A percentile compares a stretch with the other conserved stretches of the same genome.
These are phyloP conservation scores for Xylophagus ater DNA, from an alignment of 2,888 invertebrate species.

Conservation along the genomic window DNA sequence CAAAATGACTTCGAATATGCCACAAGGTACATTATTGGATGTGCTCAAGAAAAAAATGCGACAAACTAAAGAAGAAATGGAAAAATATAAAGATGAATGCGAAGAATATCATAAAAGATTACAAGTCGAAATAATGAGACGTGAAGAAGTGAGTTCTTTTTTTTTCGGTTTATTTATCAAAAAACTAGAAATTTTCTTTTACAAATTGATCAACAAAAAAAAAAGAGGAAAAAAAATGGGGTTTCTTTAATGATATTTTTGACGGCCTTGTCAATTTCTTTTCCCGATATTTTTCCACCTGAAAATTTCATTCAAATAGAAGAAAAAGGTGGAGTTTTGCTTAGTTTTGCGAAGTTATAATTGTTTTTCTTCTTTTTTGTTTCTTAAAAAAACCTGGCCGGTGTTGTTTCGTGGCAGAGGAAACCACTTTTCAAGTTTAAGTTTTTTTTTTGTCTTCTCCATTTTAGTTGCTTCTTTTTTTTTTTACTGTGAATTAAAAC, in stretches of 20 bases:
- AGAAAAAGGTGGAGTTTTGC: no score
- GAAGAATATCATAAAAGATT: constrained; percentile 92
- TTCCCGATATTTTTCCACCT: no score
- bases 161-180: constrained; percentile 36
- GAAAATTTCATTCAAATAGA: no score
- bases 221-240: neutral
- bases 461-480: constrained; percentile 1
- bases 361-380: constrained; percentile 1
- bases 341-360: no score
- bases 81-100: constrained; percentile 94
- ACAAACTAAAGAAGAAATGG: constrained; percentile 97
- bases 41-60: constrained; percentile 99
- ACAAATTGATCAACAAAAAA: neutral
- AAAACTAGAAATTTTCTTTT: no score
- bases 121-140: constrained; percentile 89
- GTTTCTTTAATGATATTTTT: neutral
- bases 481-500: constrained; percentile 7
- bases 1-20: constrained; percentile 81
- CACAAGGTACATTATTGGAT: constrained; percentile 89
- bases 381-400: neutral
- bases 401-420: no score
- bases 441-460: constrained; percentile 1
- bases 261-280: neutral
- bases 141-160: constrained; percentile 84
- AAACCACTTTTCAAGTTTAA: neutral